These are phyloP conservation scores for Drosophila tsacasi DNA, from an alignment of 1,140 invertebrate species.

Conservation along the genomic window DNA sequence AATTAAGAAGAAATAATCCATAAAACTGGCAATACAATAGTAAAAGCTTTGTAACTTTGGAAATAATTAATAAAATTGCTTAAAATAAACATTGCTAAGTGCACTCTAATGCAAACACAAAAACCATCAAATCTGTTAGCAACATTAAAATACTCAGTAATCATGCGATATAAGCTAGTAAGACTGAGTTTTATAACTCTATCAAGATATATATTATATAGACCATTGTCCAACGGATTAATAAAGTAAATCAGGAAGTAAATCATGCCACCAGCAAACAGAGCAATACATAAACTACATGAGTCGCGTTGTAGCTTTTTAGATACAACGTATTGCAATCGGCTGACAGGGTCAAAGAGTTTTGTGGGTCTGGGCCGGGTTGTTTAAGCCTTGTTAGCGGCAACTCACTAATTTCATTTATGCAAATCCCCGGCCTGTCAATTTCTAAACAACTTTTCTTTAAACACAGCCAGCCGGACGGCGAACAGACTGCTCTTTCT, in stretches of 20 bases:
- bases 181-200: neutral
- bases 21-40: neutral
- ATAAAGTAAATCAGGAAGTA: slow-evolving; percentile 1
- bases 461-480: slow-evolving; percentile 9
- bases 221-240: too few relatives aligned
- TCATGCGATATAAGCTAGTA: neutral
- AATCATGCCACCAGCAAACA: too few relatives aligned
- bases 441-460: slow-evolving; percentile 75
- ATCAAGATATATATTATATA: too few relatives aligned
- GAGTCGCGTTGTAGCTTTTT: slow-evolving; percentile 1
- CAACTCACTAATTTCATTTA: slow-evolving; percentile 49
- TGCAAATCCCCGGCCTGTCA: slow-evolving; percentile 49
- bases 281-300: neutral
- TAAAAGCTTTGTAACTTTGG: neutral
- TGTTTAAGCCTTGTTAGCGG: slow-evolving; percentile 58
- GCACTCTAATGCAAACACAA: neutral
- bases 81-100: neutral
- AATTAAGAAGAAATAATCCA: slow-evolving; percentile 1
- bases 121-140: too few relatives aligned
- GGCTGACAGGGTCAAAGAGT: slow-evolving; percentile 37
- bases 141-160: neutral
- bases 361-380: slow-evolving; percentile 38
- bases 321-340: slow-evolving; percentile 10
- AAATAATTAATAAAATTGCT: neutral
- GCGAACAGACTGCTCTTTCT: slow-evolving; percentile 43